phyloP scores from a whole-genome alignment of 2,888 invertebrate genomes.

The Pterobdella sp. region DNA sequence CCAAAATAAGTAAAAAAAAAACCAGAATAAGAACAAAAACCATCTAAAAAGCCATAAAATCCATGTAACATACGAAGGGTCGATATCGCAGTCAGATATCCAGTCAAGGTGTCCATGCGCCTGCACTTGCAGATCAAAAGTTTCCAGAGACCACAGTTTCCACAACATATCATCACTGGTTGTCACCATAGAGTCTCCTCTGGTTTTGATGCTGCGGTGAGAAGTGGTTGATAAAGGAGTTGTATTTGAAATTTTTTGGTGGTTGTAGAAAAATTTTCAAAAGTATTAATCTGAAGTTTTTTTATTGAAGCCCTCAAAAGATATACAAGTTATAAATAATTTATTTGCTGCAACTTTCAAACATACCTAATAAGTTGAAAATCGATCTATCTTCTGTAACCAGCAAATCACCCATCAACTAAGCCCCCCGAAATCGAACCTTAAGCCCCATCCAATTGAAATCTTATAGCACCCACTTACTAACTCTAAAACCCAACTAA shows the following conservation, averaged over 20 bases:
- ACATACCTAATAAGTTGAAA: too few relatives aligned
- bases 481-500: background rate
- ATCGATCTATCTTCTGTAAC: too few relatives aligned
- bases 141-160: constrained; percentile 53
- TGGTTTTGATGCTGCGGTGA: constrained; percentile 44
- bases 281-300: too few relatives aligned
- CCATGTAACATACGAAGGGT: constrained; percentile 46
- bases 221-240: background rate
- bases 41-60: background rate
- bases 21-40: background rate
- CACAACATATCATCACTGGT: constrained; percentile 51
- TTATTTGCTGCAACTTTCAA: too few relatives aligned
- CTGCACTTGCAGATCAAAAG: constrained; percentile 41
- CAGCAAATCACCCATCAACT: background rate
- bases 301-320: too few relatives aligned
- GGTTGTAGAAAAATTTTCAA: too few relatives aligned
- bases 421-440: background rate
- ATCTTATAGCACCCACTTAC: background rate
- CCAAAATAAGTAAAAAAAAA: background rate
- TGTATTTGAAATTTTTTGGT: background rate
- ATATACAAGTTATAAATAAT: too few relatives aligned
- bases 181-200: constrained; percentile 49
- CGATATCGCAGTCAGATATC: constrained; percentile 51
- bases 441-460: background rate
- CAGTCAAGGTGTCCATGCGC: constrained; percentile 52